A percentile compares a stretch with the other conserved stretches of the same genome.
Evolutionary conservation across 2,113 vertebrate species (phyloP).

Genomic region (Osmerus eperlanus): DNA sequence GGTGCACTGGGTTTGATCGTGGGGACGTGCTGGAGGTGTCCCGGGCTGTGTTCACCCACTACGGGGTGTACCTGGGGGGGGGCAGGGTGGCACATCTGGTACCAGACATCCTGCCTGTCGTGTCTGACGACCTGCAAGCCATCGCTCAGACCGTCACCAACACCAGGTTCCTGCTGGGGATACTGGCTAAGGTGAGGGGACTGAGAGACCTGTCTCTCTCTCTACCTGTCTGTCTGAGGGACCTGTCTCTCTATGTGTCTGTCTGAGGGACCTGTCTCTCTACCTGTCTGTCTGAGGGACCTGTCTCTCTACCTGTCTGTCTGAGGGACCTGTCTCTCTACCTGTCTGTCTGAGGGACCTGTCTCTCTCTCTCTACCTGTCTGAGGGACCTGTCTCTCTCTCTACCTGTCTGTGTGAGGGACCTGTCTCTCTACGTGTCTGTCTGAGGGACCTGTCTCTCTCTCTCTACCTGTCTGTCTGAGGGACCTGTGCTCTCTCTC

Average conservation of each 20-base stretch:
- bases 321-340: not conserved
- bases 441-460: not conserved
- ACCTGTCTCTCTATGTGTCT: not conserved
- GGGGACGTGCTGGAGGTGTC: too few relatives aligned
- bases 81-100: too few relatives aligned
- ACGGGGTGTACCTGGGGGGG: too few relatives aligned
- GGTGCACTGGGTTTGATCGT: too few relatives aligned
- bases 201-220: not conserved
- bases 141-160: too few relatives aligned
- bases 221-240: not conserved
- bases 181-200: too few relatives aligned
- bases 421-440: not conserved
- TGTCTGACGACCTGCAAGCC: too few relatives aligned
- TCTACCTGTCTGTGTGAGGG: not conserved
- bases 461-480: not conserved
- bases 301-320: not conserved
- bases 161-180: too few relatives aligned
- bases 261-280: not conserved
- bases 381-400: too few relatives aligned
- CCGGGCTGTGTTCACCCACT: too few relatives aligned
- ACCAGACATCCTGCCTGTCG: too few relatives aligned
- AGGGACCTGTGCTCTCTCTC: not conserved
- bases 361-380: not conserved
- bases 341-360: not conserved
- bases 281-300: not conserved